These are phyloP conservation scores for Lathamus discolor DNA, from an alignment of 2,113 vertebrate genomes.

Conservation along the genomic window DNA sequence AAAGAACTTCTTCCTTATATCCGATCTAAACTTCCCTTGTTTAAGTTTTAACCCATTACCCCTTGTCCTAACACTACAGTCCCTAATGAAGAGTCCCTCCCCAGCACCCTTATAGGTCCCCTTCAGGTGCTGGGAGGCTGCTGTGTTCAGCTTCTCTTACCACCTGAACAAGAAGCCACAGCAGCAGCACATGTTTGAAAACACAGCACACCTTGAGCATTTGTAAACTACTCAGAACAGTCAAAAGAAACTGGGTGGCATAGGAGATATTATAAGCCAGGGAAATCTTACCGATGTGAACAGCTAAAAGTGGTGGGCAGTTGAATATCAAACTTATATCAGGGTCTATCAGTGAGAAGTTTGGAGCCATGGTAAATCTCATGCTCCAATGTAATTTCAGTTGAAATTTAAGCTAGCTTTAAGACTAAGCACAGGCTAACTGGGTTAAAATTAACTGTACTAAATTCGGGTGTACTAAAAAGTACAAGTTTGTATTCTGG, in stretches of 20 bases:
- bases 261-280: neutral
- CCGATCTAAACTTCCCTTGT: neutral
- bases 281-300: neutral
- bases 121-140: neutral
- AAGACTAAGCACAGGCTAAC: neutral
- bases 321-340: neutral
- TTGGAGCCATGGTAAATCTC: neutral
- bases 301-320: fast-evolving
- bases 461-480: neutral
- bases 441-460: neutral
- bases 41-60: neutral
- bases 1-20: neutral
- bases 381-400: neutral
- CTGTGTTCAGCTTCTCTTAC: neutral
- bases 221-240: neutral
- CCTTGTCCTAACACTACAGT: neutral
- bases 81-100: neutral
- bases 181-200: neutral
- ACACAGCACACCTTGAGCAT: neutral
- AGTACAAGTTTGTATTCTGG: neutral
- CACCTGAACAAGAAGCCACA: neutral
- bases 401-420: neutral
- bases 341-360: fast-evolving
- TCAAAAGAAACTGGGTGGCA: neutral
- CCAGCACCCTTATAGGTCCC: neutral